Evolutionary conservation across 2,113 vertebrate genomes (phyloP).

Genomic region (Tautogolabrus adspersus): DNA sequence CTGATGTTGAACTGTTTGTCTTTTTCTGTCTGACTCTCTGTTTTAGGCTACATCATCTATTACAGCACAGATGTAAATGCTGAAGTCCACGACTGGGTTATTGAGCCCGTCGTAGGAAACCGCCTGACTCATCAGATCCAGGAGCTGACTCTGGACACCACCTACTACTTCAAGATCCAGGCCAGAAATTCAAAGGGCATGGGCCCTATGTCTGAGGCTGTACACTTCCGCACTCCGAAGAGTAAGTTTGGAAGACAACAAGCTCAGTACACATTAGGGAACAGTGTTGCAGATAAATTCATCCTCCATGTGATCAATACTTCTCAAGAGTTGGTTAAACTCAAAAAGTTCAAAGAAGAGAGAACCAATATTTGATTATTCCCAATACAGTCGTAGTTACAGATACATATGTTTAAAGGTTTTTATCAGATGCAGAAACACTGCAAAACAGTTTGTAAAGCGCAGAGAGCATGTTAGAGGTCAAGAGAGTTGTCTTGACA

Average conservation of each 20-base stretch:
- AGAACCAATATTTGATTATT: background rate
- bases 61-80: constrained; percentile 98
- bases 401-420: too few species aligned
- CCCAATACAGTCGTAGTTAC: background rate
- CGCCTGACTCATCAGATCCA: constrained; percentile 98
- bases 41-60: constrained; percentile 97
- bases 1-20: background rate
- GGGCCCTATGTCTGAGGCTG: constrained; percentile 98
- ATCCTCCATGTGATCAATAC: too few species aligned
- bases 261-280: too few species aligned
- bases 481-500: too few species aligned
- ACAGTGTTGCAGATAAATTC: too few species aligned
- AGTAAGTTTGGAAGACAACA: constrained; percentile 78
- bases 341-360: background rate
- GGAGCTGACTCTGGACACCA: constrained; percentile 95
- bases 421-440: too few species aligned
- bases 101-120: constrained; percentile 97
- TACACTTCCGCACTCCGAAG: constrained; percentile 97
- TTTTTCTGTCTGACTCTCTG: background rate
- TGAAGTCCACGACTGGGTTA: constrained; percentile 98
- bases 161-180: constrained; percentile 99
- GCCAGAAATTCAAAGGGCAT: constrained; percentile 99
- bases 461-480: too few species aligned
- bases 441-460: too few species aligned
- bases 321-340: background rate